Conservation (phyloP, 2,888 invertebrate species). For the Clanis bilineata region DNA sequence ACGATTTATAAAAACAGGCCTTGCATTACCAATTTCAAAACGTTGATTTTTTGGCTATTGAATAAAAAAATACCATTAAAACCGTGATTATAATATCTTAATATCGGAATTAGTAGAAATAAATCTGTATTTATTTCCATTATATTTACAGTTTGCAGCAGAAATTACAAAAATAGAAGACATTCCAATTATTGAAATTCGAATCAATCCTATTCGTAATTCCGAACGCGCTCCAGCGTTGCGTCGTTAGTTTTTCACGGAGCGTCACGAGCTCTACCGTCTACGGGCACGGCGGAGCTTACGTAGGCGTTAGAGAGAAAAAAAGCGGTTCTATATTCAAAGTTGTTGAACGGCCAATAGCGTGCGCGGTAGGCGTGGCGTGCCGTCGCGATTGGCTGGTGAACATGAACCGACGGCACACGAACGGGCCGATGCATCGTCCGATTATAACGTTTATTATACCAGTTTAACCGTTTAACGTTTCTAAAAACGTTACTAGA, state of each 20-base stretch:
- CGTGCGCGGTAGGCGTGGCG: conserved; percentile 74
- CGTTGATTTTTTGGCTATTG: no score
- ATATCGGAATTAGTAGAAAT: no score
- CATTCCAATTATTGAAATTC: neutral
- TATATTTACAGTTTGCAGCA: no score
- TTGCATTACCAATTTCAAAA: no score
- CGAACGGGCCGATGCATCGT: conserved; percentile 54
- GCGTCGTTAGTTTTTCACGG: conserved; percentile 22
- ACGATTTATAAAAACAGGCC: no score
- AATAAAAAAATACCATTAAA: no score
- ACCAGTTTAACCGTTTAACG: conserved; percentile 36
- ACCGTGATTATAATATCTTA: no score
- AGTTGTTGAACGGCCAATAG: conserved; percentile 71
- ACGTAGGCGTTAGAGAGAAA: conserved; percentile 78
- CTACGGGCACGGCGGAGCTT: conserved; percentile 46
- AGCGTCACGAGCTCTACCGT: conserved; percentile 19
- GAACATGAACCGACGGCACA: conserved; percentile 38
- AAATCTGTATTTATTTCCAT: no score
- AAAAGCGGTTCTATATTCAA: conserved; percentile 81
- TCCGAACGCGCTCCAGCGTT: neutral
- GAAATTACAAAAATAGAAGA: neutral
- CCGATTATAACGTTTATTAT: conserved; percentile 69
- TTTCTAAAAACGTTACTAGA: conserved; percentile 30
- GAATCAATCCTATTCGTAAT: neutral
- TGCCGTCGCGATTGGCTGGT: conserved; percentile 60